phyloP scores from a whole-genome alignment of 1,140 invertebrate species.

The Leguminivora glycinivorella region DNA sequence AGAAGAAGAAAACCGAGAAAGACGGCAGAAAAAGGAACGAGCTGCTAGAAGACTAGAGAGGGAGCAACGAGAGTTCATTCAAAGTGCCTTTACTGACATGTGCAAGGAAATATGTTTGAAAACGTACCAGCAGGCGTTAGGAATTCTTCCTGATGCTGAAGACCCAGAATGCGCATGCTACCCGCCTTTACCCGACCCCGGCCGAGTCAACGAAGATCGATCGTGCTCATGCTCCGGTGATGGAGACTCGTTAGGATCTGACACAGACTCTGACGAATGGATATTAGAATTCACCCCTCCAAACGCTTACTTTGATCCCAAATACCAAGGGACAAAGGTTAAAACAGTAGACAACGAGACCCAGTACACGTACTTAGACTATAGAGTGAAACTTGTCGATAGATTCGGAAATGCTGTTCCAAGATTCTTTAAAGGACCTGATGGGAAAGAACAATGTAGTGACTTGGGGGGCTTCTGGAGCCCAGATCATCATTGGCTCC shows the following conservation, averaged over 20 bases:
- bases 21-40: slow-evolving; percentile 58
- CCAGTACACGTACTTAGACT: slow-evolving; percentile 69
- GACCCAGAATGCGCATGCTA: slow-evolving; percentile 61
- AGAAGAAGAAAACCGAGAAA: slow-evolving; percentile 64
- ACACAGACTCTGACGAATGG: slow-evolving; percentile 72
- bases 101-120: slow-evolving; percentile 71
- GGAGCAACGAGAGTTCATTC: slow-evolving; percentile 62
- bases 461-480: slow-evolving; percentile 72
- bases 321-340: slow-evolving; percentile 57
- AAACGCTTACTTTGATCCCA: slow-evolving; percentile 61
- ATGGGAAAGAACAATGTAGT: slow-evolving; percentile 69
- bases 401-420: slow-evolving; percentile 62
- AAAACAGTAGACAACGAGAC: slow-evolving; percentile 48
- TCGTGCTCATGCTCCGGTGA: slow-evolving; percentile 67
- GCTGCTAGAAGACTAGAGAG: slow-evolving; percentile 59
- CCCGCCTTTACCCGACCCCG: slow-evolving; percentile 45
- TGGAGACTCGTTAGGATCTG: slow-evolving; percentile 46
- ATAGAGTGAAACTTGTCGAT: slow-evolving; percentile 65
- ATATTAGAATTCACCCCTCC: slow-evolving; percentile 71
- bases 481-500: slow-evolving; percentile 64
- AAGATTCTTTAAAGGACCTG: slow-evolving; percentile 66
- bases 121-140: slow-evolving; percentile 70
- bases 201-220: slow-evolving; percentile 47
- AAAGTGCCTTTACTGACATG: slow-evolving; percentile 67
- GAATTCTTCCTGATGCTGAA: slow-evolving; percentile 60